A percentile compares a stretch with the other conserved stretches of the same genome.
Conservation (phyloP, 1,140 invertebrate genomes). For the Drosophila pectinifera region DNA sequence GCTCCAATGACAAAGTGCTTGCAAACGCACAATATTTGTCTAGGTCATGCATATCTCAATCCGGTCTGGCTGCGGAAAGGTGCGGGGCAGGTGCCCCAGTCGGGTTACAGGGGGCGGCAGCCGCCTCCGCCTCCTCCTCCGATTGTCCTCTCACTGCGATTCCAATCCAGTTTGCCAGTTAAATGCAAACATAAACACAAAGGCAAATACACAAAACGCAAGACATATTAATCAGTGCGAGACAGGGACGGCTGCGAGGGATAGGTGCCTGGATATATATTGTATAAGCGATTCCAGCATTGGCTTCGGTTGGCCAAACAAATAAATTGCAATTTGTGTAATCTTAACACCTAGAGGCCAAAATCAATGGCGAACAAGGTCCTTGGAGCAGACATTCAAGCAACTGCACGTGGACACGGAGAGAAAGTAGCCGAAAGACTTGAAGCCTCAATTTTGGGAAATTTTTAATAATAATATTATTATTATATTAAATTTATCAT, state of each 20-base stretch:
- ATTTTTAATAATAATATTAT: too few relatives aligned
- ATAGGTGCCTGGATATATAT: not conserved
- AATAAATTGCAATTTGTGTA: conserved; percentile 83
- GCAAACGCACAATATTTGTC: conserved; percentile 80
- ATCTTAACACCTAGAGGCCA: conserved; percentile 78
- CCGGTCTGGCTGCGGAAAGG: conserved; percentile 18
- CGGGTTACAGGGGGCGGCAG: conserved; percentile 3
- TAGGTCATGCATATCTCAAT: conserved; percentile 74
- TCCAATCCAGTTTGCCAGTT: conserved; percentile 57
- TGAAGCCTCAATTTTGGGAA: too few relatives aligned
- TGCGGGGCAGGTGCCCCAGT: conserved; percentile 3
- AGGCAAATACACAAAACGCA: conserved; percentile 63
- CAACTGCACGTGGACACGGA: not conserved
- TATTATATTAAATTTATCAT: too few relatives aligned
- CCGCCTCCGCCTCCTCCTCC: not conserved
- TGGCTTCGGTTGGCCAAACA: conserved; percentile 74
- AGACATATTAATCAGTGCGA: conserved; percentile 76
- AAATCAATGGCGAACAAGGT: conserved; percentile 66
- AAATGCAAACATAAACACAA: conserved; percentile 75
- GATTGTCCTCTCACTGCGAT: conserved; percentile 1
- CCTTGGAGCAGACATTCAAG: conserved; percentile 7
- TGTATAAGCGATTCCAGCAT: conserved; percentile 60
- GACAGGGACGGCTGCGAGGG: conserved; percentile 16
- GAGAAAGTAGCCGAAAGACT: not conserved
- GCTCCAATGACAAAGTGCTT: conserved; percentile 74